These are phyloP conservation scores for Balearica regulorum DNA, from an alignment of 2,797 vertebrate genomes.

Conservation along the genomic window DNA sequence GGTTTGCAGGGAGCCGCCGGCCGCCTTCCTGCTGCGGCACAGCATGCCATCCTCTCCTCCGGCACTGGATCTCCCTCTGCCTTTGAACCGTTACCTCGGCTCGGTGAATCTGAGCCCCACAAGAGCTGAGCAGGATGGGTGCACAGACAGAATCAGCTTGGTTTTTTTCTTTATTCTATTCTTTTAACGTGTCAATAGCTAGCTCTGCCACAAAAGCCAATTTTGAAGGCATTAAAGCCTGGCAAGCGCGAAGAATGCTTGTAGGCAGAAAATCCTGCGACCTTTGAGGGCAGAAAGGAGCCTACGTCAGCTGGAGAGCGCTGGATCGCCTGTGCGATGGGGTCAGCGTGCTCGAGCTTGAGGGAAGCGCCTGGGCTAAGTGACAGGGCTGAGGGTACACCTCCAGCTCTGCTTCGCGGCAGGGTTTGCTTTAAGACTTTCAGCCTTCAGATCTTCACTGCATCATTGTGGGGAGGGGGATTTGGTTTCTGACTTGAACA, in stretches of 20 bases:
- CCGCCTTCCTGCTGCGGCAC: background rate
- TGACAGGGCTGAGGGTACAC: background rate
- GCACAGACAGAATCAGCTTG: background rate
- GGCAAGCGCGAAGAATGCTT: background rate
- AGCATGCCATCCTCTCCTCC: accelerated
- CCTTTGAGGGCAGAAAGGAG: background rate
- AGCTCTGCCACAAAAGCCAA: background rate
- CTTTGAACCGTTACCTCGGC: background rate
- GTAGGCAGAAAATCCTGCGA: background rate
- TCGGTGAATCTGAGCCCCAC: background rate
- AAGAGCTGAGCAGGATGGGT: background rate
- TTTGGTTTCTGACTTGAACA: background rate
- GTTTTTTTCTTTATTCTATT: background rate
- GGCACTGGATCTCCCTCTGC: background rate
- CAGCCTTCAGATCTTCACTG: background rate
- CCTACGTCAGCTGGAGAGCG: background rate
- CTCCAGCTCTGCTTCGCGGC: background rate
- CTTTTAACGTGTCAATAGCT: accelerated
- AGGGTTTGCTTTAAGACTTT: background rate
- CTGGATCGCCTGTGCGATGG: accelerated
- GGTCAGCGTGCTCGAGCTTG: background rate
- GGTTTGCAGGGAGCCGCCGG: accelerated
- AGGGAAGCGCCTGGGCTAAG: background rate
- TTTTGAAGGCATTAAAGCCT: background rate
- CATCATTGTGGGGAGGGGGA: background rate